phyloP scores from a whole-genome alignment of 2,797 vertebrate species.

The Anguilla marmorata region DNA sequence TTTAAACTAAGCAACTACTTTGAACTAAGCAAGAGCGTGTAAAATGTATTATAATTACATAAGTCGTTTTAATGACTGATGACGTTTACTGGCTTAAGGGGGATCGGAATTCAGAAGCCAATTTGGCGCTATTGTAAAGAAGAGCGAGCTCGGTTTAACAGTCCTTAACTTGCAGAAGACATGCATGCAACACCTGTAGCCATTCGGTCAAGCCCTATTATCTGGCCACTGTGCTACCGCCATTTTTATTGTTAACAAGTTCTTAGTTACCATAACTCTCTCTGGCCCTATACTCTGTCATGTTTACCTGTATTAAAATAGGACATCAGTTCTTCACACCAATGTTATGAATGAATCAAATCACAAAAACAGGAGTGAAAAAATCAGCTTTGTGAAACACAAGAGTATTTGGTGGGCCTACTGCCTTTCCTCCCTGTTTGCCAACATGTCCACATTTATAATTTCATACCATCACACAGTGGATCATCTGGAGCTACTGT shows the following conservation, averaged over 20 bases:
- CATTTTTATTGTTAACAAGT: neutral
- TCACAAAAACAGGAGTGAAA: neutral
- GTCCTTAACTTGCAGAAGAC: neutral
- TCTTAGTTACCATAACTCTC: neutral
- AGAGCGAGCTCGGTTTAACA: neutral
- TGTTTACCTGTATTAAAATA: no score
- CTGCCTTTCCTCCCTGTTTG: no score
- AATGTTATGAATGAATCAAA: neutral
- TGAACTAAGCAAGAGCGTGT: neutral
- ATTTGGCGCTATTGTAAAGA: neutral
- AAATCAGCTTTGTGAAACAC: no score
- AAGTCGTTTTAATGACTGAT: neutral
- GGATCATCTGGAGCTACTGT: no score
- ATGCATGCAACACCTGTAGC: neutral
- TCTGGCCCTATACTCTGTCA: neutral
- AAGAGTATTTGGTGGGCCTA: no score
- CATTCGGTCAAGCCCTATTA: neutral
- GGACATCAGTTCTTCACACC: neutral
- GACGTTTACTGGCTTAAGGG: neutral
- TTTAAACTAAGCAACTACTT: neutral
- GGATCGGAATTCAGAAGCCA: neutral
- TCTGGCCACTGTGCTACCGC: neutral
- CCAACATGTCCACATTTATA: no score
- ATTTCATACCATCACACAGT: no score
- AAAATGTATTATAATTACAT: constrained; percentile 20